Percentiles rank a stretch among this genome's conserved stretches.
Evolutionary conservation across 2,888 invertebrate species (phyloP).

Genomic region (Drosophila meridiana): DNA sequence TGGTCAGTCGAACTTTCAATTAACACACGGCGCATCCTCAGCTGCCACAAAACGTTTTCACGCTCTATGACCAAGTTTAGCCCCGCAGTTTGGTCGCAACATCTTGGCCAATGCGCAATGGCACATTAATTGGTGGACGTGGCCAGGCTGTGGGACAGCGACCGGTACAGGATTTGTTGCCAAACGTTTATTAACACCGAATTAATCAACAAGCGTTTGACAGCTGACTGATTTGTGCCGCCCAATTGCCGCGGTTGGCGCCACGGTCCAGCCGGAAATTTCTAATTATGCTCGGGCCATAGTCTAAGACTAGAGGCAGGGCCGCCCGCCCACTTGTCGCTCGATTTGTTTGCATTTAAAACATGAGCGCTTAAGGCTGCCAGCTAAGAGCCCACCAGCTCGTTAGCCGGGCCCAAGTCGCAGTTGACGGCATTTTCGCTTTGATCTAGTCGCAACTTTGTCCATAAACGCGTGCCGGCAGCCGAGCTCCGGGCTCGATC

Average conservation of each 20-base stretch:
- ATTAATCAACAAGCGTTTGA: slow-evolving; percentile 78
- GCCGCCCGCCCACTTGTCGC: slow-evolving; percentile 69
- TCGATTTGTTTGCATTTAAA: slow-evolving; percentile 60
- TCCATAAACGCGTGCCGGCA: slow-evolving; percentile 74
- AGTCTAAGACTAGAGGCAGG: slow-evolving; percentile 23
- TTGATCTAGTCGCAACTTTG: slow-evolving; percentile 59
- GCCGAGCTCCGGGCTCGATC: slow-evolving; percentile 40
- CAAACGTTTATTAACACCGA: slow-evolving; percentile 75
- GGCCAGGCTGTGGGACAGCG: slow-evolving; percentile 21
- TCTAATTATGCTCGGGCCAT: slow-evolving; percentile 53
- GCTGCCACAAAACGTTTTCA: slow-evolving; percentile 68
- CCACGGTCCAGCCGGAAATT: slow-evolving; percentile 58
- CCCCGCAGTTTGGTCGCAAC: slow-evolving; percentile 39
- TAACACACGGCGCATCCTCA: slow-evolving; percentile 77
- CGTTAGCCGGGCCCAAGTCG: slow-evolving; percentile 49
- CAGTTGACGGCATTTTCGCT: slow-evolving; percentile 55
- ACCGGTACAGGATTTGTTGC: slow-evolving; percentile 42
- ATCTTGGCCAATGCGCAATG: slow-evolving; percentile 47
- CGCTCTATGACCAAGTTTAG: slow-evolving; percentile 76
- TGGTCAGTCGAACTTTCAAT: slow-evolving; percentile 76
- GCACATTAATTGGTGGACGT: slow-evolving; percentile 66
- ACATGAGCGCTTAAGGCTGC: slow-evolving; percentile 38
- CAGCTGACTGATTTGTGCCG: slow-evolving; percentile 76
- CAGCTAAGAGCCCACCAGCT: slow-evolving; percentile 48
- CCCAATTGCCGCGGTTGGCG: slow-evolving; percentile 50